phyloP scores from a whole-genome alignment of 1,140 invertebrate species.

The Mylabris phalerata region DNA sequence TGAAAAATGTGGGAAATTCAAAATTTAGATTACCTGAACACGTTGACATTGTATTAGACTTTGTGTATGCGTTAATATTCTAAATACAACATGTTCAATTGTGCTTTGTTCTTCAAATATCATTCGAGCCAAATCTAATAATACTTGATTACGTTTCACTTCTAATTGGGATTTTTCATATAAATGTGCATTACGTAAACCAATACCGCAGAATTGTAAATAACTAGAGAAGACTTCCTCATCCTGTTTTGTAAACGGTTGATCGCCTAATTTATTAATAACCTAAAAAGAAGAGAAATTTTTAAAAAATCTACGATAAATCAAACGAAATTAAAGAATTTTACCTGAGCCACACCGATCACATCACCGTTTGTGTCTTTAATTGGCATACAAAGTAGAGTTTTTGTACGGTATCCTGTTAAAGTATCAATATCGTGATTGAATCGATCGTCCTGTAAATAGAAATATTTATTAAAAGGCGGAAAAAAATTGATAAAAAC shows the following conservation, averaged over 20 bases:
- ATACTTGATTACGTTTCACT: constrained; percentile 90
- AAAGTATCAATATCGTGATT: constrained; percentile 88
- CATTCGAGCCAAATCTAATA: constrained; percentile 88
- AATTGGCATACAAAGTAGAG: constrained; percentile 92
- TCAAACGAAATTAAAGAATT: constrained; percentile 5
- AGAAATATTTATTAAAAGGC: constrained; percentile 5
- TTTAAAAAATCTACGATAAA: background rate
- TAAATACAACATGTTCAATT: constrained; percentile 88
- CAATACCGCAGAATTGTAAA: constrained; percentile 94
- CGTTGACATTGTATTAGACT: constrained; percentile 89
- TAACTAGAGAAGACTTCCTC: constrained; percentile 89
- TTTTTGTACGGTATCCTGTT: constrained; percentile 89
- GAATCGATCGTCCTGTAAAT: constrained; percentile 76
- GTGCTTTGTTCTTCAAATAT: constrained; percentile 97
- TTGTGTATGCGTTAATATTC: constrained; percentile 91
- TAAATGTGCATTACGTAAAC: constrained; percentile 86
- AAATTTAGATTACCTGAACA: constrained; percentile 60
- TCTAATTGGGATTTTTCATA: constrained; percentile 91
- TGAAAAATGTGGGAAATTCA: background rate
- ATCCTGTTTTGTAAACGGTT: constrained; percentile 73
- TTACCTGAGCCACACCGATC: constrained; percentile 86
- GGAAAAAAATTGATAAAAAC: background rate
- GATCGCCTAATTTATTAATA: constrained; percentile 85
- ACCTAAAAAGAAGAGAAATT: constrained; percentile 53
- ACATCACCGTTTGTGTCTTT: constrained; percentile 92